These are phyloP conservation scores for Strigops habroptila DNA, from an alignment of 2,113 vertebrate species.

Conservation along the genomic window DNA sequence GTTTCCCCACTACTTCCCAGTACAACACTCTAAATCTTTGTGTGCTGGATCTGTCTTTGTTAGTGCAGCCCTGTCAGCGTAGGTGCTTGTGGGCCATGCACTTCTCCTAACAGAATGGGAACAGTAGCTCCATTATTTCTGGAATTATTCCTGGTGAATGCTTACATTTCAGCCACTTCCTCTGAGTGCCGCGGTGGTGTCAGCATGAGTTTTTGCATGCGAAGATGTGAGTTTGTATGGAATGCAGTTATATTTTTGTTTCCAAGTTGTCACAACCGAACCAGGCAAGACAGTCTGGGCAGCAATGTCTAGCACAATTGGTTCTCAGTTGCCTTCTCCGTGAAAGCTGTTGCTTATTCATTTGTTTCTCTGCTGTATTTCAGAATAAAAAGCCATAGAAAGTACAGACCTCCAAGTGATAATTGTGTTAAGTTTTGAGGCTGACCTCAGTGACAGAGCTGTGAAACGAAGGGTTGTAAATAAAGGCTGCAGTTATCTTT, in stretches of 20 bases:
- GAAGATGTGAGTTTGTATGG: neutral
- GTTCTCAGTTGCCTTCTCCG: neutral
- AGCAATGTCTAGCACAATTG: neutral
- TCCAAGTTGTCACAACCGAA: neutral
- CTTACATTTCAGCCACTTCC: constrained; percentile 33
- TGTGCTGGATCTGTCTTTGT: neutral
- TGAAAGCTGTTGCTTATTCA: neutral
- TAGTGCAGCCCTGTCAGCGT: neutral
- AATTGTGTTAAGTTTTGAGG: neutral
- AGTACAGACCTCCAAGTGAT: neutral
- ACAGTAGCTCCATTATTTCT: constrained; percentile 42
- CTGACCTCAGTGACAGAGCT: neutral
- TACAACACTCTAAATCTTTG: neutral
- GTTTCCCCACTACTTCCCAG: neutral
- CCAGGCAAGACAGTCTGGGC: neutral
- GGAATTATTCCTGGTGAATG: constrained; percentile 10
- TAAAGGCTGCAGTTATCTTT: neutral
- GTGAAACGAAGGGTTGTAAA: neutral
- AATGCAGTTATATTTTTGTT: neutral
- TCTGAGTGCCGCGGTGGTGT: neutral
- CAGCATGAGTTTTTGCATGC: neutral
- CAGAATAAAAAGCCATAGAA: neutral
- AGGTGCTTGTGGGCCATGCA: neutral
- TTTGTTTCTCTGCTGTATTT: neutral
- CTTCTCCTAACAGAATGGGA: neutral